phyloP scores from a whole-genome alignment of 2,797 vertebrate genomes.

The Moxostoma hubbsi region DNA sequence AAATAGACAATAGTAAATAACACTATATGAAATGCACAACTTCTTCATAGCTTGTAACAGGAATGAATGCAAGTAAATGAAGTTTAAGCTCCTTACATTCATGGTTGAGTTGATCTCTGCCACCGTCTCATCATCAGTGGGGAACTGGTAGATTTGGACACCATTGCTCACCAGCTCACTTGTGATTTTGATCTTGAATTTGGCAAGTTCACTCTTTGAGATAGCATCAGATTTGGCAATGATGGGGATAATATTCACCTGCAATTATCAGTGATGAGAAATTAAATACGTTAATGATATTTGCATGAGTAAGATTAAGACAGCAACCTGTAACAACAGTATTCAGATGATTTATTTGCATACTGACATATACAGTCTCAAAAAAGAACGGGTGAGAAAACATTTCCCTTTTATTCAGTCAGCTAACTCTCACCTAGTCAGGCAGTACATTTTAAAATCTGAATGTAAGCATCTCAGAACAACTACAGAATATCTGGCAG shows the following conservation, averaged over 20 bases:
- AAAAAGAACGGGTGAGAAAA: constrained; percentile 5
- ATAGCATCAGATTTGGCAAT: constrained; percentile 97
- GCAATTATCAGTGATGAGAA: not conserved
- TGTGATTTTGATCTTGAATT: constrained; percentile 99
- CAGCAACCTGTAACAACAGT: not conserved
- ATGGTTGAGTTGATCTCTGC: constrained; percentile 98
- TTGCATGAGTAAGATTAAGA: not conserved
- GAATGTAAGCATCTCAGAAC: not conserved
- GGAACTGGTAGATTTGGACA: constrained; percentile 98
- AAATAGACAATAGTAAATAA: not conserved
- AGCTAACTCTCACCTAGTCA: not conserved
- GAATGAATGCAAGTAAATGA: not conserved
- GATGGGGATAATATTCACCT: constrained; percentile 99
- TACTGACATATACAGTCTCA: not conserved
- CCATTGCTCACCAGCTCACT: constrained; percentile 98
- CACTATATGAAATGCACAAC: too few relatives aligned
- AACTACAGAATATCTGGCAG: constrained; percentile 51
- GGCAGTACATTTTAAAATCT: constrained; percentile 16
- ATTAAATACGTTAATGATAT: not conserved
- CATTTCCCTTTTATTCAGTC: not conserved
- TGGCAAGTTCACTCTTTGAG: constrained; percentile 96
- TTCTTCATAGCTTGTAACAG: too few relatives aligned
- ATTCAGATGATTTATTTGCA: not conserved
- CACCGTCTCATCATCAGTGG: constrained; percentile 95
- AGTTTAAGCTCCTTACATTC: constrained; percentile 85